Conservation (phyloP, 2,797 vertebrate genomes). For the Cryptoprocta ferox region DNA sequence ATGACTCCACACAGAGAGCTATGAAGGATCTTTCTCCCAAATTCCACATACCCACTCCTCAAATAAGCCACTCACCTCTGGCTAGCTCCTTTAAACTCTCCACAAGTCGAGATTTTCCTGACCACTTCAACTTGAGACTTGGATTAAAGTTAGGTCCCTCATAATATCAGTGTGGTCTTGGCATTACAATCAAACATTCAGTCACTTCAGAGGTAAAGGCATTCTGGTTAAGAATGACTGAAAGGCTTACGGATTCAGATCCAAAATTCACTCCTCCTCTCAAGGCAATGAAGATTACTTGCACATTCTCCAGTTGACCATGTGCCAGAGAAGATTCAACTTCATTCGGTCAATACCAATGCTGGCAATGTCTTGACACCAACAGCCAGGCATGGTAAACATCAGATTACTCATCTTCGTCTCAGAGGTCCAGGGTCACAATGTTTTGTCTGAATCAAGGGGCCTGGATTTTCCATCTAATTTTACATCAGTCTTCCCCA, state of each 20-base stretch:
- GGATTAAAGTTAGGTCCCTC: background rate
- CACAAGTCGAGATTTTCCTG: background rate
- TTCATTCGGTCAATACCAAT: background rate
- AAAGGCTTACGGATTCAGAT: conserved; percentile 62
- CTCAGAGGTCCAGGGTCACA: background rate
- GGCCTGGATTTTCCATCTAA: background rate
- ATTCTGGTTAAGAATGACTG: conserved; percentile 71
- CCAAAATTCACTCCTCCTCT: background rate
- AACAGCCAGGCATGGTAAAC: background rate
- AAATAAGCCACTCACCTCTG: background rate
- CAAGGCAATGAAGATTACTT: background rate
- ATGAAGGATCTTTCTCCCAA: background rate
- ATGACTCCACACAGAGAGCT: background rate
- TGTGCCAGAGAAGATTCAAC: background rate
- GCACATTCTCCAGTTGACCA: background rate
- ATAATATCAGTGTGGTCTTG: background rate
- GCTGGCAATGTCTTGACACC: background rate
- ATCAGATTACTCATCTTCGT: background rate
- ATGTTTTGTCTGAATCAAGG: conserved; percentile 15
- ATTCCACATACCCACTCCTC: background rate
- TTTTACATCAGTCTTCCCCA: background rate
- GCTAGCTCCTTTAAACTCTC: background rate
- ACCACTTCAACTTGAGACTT: background rate
- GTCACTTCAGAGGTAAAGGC: conserved; percentile 72
- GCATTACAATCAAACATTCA: background rate